phyloP scores from a whole-genome alignment of 2,113 vertebrate genomes.

The Gymnarchus niloticus region DNA sequence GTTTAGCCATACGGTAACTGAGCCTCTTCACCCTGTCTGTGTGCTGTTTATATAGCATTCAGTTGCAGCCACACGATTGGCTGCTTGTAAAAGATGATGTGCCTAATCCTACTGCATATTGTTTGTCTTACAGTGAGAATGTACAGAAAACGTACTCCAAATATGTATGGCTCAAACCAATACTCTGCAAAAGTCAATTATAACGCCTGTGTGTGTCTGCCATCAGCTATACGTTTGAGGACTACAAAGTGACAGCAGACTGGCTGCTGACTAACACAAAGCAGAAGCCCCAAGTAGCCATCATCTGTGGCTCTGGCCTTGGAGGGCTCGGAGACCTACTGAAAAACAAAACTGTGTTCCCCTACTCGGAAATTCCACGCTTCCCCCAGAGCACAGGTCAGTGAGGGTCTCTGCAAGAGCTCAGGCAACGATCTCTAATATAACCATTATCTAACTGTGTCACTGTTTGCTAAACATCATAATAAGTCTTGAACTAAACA shows the following conservation, averaged over 20 bases:
- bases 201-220: constrained; percentile 4
- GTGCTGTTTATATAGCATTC: too few relatives aligned
- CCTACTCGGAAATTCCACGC: constrained; percentile 62
- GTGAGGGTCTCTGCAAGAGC: not conserved
- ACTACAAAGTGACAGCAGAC: constrained; percentile 60
- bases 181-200: not conserved
- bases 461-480: not conserved
- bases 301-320: constrained; percentile 75
- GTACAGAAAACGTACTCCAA: too few relatives aligned
- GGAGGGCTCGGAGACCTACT: constrained; percentile 63
- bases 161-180: too few relatives aligned
- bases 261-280: constrained; percentile 53
- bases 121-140: too few relatives aligned
- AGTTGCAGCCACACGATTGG: too few relatives aligned
- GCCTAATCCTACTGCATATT: too few relatives aligned
- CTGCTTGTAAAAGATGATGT: too few relatives aligned
- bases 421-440: not conserved
- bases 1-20: too few relatives aligned
- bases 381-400: constrained; percentile 68
- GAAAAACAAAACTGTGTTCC: constrained; percentile 47
- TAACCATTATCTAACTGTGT: not conserved
- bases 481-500: too few relatives aligned
- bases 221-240: constrained; percentile 53
- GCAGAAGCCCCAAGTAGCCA: constrained; percentile 58
- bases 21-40: too few relatives aligned